A percentile compares a stretch with the other conserved stretches of the same genome.
These are phyloP conservation scores for Moxostoma hubbsi DNA, from an alignment of 2,797 vertebrate species.

Conservation along the genomic window DNA sequence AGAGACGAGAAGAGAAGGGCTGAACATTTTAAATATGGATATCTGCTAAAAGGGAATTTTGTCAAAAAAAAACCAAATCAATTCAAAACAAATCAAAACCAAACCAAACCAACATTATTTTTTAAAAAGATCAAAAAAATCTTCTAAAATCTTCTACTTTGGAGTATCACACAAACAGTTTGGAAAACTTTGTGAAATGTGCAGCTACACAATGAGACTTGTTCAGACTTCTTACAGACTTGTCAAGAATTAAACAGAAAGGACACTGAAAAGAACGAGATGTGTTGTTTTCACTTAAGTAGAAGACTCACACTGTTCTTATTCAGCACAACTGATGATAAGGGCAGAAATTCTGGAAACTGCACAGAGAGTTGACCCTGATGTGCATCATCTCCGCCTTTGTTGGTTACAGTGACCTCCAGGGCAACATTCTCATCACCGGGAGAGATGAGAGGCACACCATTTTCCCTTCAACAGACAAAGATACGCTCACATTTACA, in stretches of 20 bases:
- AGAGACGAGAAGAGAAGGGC: too few relatives aligned
- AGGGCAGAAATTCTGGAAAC: slow-evolving; percentile 83
- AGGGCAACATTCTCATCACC: slow-evolving; percentile 87
- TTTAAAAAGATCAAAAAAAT: too few relatives aligned
- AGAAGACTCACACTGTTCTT: slow-evolving; percentile 42
- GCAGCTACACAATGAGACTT: too few relatives aligned
- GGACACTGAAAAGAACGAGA: too few relatives aligned
- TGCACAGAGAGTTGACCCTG: slow-evolving; percentile 78
- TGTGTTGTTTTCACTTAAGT: not conserved
- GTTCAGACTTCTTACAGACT: too few relatives aligned
- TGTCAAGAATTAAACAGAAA: too few relatives aligned
- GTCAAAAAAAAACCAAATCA: not conserved
- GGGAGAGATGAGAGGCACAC: slow-evolving; percentile 82
- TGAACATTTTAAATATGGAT: too few relatives aligned
- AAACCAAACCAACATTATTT: too few relatives aligned
- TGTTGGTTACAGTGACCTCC: slow-evolving; percentile 88
- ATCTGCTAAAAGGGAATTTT: too few relatives aligned
- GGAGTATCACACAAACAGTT: too few relatives aligned
- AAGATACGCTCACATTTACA: not conserved
- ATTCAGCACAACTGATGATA: slow-evolving; percentile 67
- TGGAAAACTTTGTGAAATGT: too few relatives aligned
- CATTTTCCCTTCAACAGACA: slow-evolving; percentile 73
- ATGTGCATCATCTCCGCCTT: slow-evolving; percentile 87
- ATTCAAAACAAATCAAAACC: not conserved
- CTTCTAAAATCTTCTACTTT: too few relatives aligned